Evolutionary conservation across 2,888 invertebrate genomes (phyloP).

Genomic region (Phytoseiulus persimilis): DNA sequence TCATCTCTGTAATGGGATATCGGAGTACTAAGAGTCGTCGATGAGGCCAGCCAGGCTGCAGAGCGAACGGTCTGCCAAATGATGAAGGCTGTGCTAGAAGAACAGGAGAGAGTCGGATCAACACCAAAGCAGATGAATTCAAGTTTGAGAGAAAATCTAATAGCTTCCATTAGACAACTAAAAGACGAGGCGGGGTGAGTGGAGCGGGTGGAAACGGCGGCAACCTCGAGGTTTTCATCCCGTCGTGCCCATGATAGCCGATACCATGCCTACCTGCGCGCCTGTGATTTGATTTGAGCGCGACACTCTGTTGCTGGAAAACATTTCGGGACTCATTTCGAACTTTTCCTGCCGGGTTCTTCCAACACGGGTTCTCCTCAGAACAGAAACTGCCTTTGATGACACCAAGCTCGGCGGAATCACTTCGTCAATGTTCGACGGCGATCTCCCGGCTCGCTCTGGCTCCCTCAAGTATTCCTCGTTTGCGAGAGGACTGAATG

Average conservation of each 20-base stretch:
- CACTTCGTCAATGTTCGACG: too few relatives aligned
- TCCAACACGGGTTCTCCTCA: too few relatives aligned
- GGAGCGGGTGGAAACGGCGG: neutral
- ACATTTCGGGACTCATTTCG: too few relatives aligned
- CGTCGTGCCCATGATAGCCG: too few relatives aligned
- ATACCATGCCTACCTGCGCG: too few relatives aligned
- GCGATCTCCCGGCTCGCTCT: too few relatives aligned
- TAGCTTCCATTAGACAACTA: neutral
- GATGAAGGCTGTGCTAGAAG: neutral
- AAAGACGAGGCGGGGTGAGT: neutral
- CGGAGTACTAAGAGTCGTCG: neutral
- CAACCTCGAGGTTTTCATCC: neutral
- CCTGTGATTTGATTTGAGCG: too few relatives aligned
- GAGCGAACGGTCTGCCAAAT: neutral
- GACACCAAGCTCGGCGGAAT: too few relatives aligned
- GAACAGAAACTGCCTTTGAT: too few relatives aligned
- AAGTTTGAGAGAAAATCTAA: neutral
- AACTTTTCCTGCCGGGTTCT: too few relatives aligned
- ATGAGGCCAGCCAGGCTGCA: neutral
- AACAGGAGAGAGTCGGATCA: neutral
- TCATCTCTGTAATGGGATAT: neutral
- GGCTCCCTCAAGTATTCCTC: too few relatives aligned
- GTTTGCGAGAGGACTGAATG: neutral
- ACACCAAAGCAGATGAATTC: neutral
- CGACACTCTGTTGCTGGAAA: too few relatives aligned